Evolutionary conservation across 2,797 vertebrate species (phyloP), one percentile per base, ranked within the genome.

Genomic region (Diplodus puntazzo): DNA sequence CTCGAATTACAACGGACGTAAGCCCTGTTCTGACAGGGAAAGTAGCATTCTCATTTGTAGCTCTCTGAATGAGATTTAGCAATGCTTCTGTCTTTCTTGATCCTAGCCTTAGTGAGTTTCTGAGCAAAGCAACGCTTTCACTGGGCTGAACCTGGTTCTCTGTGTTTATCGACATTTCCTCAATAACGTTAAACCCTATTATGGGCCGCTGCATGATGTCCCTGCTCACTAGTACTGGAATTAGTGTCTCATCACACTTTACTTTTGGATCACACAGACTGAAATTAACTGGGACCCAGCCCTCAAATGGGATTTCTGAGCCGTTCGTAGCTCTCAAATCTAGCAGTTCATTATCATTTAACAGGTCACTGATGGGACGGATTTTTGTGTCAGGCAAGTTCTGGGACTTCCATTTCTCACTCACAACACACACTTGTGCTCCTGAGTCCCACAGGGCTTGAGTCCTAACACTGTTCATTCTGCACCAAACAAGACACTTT

Each of bases 401-500:
- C 23, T 69, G n/a, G 3, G 69, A 67, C 6, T 69, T 48, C 68
- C 68, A 70, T 59, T 55, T 4, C 45, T 70, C 27, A 59, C 55
- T 59, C 45, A 59, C 23, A 1, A 59, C 30, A 10, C 43, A 60
- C 10, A 80, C 76, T 39, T 73, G 66, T 30, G 76, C 61, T 21
- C 69, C 69, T 39, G 79, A 71, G 27, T 79, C 75, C 73, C 64
- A 87, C 49, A 80, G 2, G 2, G 25, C 65, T 55, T 77, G 65
- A 74, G 69, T 73, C 10, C 61, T 82, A 2, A 61, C 13, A 0
- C 1, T 53, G 16, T 80, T 81, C 62, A 81, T 69, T 21, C 42
- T 67, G 8, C 42, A 80, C 69, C 76, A 81, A 13, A 67, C 55
- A 27, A 85, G 77, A 12, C 67, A 72, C 39, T 75, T 81, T 43